Evolutionary conservation across 2,888 invertebrate genomes (phyloP), one percentile per base, ranked within the genome.

Genomic region (Coleophora deauratella): DNA sequence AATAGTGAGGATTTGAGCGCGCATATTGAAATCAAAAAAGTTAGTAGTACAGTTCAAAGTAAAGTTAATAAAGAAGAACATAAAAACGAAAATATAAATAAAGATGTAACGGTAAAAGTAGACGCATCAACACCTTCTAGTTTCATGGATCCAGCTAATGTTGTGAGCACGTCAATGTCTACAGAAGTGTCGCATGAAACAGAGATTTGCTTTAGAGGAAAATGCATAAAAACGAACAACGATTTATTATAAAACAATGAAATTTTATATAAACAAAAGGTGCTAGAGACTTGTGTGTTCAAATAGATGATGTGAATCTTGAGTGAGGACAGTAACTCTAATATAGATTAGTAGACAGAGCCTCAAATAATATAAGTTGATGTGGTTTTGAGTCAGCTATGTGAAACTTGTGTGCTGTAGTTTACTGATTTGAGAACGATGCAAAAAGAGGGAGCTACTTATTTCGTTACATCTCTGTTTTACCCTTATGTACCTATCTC

Each of bases 121-220:
- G 72, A 78, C 58, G 60, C 65, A 3, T 62, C 82, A 4, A 71
- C 81, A 4, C 59, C 66, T 33, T 81, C 82, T 44, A 66, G 79
- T 52, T 76, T 78, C 62, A 73, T 87, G 86, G 82, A 84, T 68
- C 76, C 88, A 50, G 75, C 82, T 9, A 84, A 87, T 44, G 75
- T 89, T 6, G 71, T 92, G 8, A 89, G 91, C 51, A 95, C 94
- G 0, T 93, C 93, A 1, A 93, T 92, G 60, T 93, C 93, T 2
- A 94, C 94, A 13, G 93, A 93, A 70, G 86, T 93, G 34, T 93
- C 94, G 10, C 92, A 94, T 54, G 94, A 95, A 88, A 95, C 95
- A 30, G 95, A 95, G 79, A 95, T 95, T 49, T 95, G 95, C 65
- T 95, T 92, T 70, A 90, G 93, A 65, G 95, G 95, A 10, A 91